Conservation (phyloP, 2,888 invertebrate genomes). For the Mylabris sibirica region DNA sequence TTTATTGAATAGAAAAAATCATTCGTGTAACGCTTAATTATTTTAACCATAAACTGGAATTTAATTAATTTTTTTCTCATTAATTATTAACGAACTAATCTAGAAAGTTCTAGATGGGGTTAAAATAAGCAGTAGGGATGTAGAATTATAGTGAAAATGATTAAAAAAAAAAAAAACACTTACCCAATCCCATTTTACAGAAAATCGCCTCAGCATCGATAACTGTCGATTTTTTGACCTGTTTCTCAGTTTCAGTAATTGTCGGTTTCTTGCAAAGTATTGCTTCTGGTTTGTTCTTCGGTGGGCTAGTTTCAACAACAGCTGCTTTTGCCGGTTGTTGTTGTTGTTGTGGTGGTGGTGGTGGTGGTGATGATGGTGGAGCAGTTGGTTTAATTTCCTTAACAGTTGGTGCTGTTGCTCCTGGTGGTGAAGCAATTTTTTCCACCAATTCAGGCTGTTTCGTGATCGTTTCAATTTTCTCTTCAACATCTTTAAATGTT, state of each 20-base stretch:
- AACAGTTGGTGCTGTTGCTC: constrained; percentile 36
- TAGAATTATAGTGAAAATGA: too few relatives aligned
- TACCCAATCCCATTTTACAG: constrained; percentile 76
- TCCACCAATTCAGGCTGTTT: constrained; percentile 34
- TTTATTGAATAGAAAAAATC: too few relatives aligned
- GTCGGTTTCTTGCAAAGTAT: constrained; percentile 38
- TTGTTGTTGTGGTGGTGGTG: too few relatives aligned
- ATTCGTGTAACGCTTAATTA: too few relatives aligned
- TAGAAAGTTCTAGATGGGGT: too few relatives aligned
- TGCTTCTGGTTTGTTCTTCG: constrained; percentile 30
- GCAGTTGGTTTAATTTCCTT: constrained; percentile 34
- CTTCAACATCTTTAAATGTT: constrained; percentile 52
- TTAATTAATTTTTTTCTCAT: neutral
- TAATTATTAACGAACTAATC: too few relatives aligned
- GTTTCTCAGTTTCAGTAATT: constrained; percentile 34
- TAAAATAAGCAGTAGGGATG: too few relatives aligned
- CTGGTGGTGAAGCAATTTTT: constrained; percentile 22
- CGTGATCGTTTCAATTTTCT: constrained; percentile 39
- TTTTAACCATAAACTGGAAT: neutral
- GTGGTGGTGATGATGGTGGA: constrained; percentile 1
- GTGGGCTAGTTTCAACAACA: constrained; percentile 17
- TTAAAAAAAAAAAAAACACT: too few relatives aligned
- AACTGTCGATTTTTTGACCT: constrained; percentile 59
- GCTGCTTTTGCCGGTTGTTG: too few relatives aligned
- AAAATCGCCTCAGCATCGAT: constrained; percentile 75